phyloP scores from a whole-genome alignment of 1,140 invertebrate genomes.

The Babylonia areolata region DNA sequence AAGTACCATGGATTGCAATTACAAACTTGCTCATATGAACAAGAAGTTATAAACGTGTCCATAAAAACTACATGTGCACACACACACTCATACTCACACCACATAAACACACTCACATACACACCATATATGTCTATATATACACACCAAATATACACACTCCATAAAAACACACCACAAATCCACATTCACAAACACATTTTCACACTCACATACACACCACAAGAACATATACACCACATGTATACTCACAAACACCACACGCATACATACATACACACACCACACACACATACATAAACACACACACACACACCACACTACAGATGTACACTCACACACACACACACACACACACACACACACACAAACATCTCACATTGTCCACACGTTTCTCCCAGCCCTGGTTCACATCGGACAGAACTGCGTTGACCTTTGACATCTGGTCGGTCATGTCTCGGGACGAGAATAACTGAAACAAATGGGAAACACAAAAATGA shows the following conservation, averaged over 20 bases:
- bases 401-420: slow-evolving; percentile 88
- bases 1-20: too few relatives aligned
- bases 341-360: slow-evolving; percentile 76
- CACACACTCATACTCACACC: too few relatives aligned
- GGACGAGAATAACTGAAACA: slow-evolving; percentile 83
- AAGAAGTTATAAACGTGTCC: too few relatives aligned
- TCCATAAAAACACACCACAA: too few relatives aligned
- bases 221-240: background rate
- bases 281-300: background rate
- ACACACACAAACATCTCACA: slow-evolving; percentile 77
- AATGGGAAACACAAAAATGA: too few relatives aligned
- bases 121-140: too few relatives aligned
- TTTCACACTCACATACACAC: background rate
- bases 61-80: too few relatives aligned
- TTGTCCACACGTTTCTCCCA: slow-evolving; percentile 95
- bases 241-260: background rate
- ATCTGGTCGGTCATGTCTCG: slow-evolving; percentile 91
- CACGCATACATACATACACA: too few relatives aligned
- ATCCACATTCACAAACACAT: background rate
- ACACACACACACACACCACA: background rate
- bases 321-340: slow-evolving; percentile 54
- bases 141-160: too few relatives aligned
- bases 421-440: slow-evolving; percentile 84
- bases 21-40: too few relatives aligned
- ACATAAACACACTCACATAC: too few relatives aligned